Conservation (phyloP, 2,888 invertebrate genomes). For the Parnassius mnemosyne region DNA sequence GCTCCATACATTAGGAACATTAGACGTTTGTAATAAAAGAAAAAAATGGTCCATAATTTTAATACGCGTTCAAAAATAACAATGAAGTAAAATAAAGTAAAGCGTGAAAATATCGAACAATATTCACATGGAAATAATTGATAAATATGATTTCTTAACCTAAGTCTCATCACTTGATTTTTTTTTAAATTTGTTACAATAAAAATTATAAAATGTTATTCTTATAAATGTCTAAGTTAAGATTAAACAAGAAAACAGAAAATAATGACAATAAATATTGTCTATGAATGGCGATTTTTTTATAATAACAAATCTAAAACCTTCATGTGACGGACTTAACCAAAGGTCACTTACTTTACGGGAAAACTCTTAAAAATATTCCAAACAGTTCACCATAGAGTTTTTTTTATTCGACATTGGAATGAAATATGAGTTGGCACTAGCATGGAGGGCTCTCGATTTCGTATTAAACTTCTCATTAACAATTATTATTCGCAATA, state of each 20-base stretch:
- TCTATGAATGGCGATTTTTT: background rate
- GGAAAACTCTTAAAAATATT: conserved; percentile 27
- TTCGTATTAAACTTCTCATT: conserved; percentile 38
- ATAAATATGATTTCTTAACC: conserved; percentile 32
- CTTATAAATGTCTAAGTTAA: background rate
- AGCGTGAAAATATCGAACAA: conserved; percentile 38
- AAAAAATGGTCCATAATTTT: conserved; percentile 34
- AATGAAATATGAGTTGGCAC: conserved; percentile 68
- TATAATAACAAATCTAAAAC: background rate
- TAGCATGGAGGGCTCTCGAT: conserved; percentile 67
- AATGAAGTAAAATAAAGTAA: conserved; percentile 46
- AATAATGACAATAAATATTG: background rate
- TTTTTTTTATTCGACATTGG: conserved; percentile 45
- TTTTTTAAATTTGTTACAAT: background rate
- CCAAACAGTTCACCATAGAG: conserved; percentile 33
- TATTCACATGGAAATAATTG: conserved; percentile 53
- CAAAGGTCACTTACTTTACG: conserved; percentile 38
- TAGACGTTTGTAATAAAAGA: conserved; percentile 22
- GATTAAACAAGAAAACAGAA: background rate
- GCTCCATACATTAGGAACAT: conserved; percentile 16
- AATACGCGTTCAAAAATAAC: conserved; percentile 46
- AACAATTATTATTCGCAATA: conserved; percentile 27
- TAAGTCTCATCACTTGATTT: conserved; percentile 5
- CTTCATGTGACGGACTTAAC: conserved; percentile 5
- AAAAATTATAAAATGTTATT: background rate